Conservation (phyloP, 2,888 invertebrate genomes). For the Gortyna flavago region DNA sequence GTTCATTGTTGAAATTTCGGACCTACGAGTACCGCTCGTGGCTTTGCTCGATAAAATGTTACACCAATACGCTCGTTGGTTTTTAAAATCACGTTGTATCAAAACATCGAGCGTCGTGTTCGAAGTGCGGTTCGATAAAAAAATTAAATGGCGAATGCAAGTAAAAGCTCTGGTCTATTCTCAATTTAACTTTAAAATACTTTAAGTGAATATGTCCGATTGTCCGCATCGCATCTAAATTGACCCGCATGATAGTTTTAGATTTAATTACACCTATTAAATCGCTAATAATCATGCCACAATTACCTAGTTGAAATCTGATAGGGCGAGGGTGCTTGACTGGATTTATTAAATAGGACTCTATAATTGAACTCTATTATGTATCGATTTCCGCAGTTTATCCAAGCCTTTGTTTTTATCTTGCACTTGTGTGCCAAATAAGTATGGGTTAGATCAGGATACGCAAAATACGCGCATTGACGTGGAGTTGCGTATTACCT, state of each 20-base stretch:
- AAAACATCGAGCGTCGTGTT: neutral
- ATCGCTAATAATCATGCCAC: conserved; percentile 9
- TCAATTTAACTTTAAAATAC: neutral
- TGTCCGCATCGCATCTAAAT: conserved; percentile 11
- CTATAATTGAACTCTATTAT: neutral
- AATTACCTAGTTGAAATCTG: conserved; percentile 19
- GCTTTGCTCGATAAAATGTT: neutral
- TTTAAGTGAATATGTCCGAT: conserved; percentile 30
- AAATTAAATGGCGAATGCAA: neutral
- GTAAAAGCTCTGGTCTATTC: neutral
- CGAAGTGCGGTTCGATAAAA: neutral
- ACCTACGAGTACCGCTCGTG: neutral
- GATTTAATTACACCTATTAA: conserved; percentile 1
- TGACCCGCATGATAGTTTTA: conserved; percentile 26
- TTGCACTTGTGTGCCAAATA: neutral
- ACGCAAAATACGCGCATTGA: no score
- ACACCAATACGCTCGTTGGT: neutral
- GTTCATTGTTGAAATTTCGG: neutral
- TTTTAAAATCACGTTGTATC: neutral
- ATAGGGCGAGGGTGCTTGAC: neutral
- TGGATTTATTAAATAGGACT: conserved; percentile 3
- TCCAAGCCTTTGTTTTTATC: neutral
- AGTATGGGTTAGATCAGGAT: neutral
- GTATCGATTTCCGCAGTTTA: neutral
- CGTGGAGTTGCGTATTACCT: no score